These are phyloP conservation scores for Lonchura striata DNA, from an alignment of 2,113 vertebrate species.

Conservation along the genomic window DNA sequence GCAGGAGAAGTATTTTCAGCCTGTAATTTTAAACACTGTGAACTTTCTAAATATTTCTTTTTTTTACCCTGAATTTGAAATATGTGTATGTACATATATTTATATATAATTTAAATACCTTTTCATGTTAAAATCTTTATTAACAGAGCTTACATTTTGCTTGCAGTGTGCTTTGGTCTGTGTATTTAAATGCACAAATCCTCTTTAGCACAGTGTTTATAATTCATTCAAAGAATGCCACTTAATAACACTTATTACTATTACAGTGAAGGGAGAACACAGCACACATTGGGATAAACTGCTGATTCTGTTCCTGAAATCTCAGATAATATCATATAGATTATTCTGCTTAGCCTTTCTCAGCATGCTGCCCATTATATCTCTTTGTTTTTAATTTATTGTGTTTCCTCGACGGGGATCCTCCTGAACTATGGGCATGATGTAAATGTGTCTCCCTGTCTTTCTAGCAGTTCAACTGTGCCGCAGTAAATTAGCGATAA, in stretches of 20 bases:
- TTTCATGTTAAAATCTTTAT: neutral
- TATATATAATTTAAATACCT: neutral
- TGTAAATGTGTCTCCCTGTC: neutral
- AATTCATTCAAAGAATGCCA: neutral
- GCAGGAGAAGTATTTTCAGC: neutral
- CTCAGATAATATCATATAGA: neutral
- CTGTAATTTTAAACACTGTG: neutral
- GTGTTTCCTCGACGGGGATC: slow-evolving; percentile 19
- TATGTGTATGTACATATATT: neutral
- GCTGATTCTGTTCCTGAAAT: neutral
- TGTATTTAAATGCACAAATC: neutral
- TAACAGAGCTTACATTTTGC: neutral
- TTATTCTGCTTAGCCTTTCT: slow-evolving; percentile 34
- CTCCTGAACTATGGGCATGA: neutral
- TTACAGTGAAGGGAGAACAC: neutral
- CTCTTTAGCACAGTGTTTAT: neutral
- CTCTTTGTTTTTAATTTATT: slow-evolving; percentile 59
- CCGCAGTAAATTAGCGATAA: slow-evolving; percentile 33
- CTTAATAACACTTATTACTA: neutral
- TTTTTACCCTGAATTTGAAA: neutral
- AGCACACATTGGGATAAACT: neutral
- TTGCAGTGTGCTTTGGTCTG: neutral
- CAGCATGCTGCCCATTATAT: neutral
- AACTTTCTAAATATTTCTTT: neutral
- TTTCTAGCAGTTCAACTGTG: neutral